phyloP scores from a whole-genome alignment of 2,113 vertebrate species.

The Tetrax tetrax region DNA sequence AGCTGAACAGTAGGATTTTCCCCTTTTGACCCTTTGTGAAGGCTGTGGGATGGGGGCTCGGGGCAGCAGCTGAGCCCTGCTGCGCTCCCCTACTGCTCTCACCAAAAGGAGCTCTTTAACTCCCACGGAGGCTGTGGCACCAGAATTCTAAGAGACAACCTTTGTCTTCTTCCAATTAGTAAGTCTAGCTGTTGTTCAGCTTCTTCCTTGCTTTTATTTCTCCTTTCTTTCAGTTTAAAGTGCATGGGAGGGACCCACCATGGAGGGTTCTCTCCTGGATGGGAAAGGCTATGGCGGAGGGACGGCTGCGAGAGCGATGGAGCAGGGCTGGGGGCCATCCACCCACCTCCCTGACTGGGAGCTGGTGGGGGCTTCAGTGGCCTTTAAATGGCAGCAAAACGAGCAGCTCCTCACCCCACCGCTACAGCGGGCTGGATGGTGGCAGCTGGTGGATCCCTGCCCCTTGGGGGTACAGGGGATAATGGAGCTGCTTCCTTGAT shows the following conservation, averaged over 20 bases:
- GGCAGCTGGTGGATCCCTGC: conserved; percentile 24
- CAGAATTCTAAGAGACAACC: neutral
- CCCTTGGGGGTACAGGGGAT: neutral
- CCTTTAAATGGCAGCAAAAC: neutral
- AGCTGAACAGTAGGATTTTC: neutral
- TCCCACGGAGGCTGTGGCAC: neutral
- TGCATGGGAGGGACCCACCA: accelerated
- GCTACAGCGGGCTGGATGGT: neutral
- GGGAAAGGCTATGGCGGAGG: accelerated
- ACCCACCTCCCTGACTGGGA: accelerated
- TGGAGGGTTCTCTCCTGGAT: neutral
- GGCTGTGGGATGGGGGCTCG: neutral
- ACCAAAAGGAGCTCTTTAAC: neutral
- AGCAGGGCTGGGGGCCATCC: accelerated
- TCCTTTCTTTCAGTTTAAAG: neutral
- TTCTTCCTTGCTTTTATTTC: neutral
- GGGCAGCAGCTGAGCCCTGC: neutral
- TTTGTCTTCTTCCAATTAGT: neutral
- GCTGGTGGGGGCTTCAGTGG: neutral
- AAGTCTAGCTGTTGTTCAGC: neutral
- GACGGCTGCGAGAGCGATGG: accelerated
- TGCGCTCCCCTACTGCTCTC: neutral
- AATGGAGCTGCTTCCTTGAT: conserved; percentile 40
- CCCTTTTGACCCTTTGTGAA: neutral
- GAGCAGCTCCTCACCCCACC: neutral